phyloP scores from a whole-genome alignment of 2,113 vertebrate species.

The Catharus minimus region DNA sequence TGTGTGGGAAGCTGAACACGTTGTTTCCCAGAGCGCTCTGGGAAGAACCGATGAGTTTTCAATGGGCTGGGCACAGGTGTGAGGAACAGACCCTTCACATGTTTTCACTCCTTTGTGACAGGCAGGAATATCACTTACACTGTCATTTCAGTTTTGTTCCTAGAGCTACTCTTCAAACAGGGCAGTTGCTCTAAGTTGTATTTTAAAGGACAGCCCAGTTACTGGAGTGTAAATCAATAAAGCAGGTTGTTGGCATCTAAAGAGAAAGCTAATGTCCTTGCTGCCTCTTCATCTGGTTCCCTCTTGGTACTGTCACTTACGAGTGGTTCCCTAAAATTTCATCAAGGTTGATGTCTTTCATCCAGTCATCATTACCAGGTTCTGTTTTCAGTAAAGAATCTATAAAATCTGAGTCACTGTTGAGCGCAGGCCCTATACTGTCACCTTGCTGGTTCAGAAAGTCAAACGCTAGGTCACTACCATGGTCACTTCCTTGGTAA shows the following conservation, averaged over 20 bases:
- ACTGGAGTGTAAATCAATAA: constrained; percentile 34
- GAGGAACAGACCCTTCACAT: not conserved
- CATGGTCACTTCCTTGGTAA: constrained; percentile 82
- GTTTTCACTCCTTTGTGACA: not conserved
- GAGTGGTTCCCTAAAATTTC: constrained; percentile 93
- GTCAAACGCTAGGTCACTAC: constrained; percentile 86
- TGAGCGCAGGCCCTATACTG: constrained; percentile 89
- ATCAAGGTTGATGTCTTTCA: constrained; percentile 98
- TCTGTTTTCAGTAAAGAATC: constrained; percentile 95
- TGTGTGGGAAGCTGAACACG: not conserved
- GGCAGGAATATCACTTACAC: not conserved
- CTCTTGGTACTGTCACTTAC: constrained; percentile 59
- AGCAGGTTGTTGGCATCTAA: constrained; percentile 31
- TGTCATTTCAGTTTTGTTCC: constrained; percentile 28
- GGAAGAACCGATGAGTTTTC: not conserved
- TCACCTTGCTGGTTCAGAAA: constrained; percentile 90
- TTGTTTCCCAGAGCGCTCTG: not conserved
- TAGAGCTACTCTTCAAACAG: constrained; percentile 25
- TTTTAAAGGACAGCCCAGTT: constrained; percentile 11
- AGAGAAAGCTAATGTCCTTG: constrained; percentile 29
- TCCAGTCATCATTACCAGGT: constrained; percentile 96
- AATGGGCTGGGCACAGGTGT: not conserved
- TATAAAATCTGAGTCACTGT: constrained; percentile 94
- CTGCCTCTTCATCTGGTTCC: constrained; percentile 3
- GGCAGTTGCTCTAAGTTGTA: not conserved